Percentiles rank a stretch among this genome's conserved stretches.
Evolutionary conservation across 1,140 invertebrate genomes (phyloP).

Genomic region (Hydropsyche tenuis): DNA sequence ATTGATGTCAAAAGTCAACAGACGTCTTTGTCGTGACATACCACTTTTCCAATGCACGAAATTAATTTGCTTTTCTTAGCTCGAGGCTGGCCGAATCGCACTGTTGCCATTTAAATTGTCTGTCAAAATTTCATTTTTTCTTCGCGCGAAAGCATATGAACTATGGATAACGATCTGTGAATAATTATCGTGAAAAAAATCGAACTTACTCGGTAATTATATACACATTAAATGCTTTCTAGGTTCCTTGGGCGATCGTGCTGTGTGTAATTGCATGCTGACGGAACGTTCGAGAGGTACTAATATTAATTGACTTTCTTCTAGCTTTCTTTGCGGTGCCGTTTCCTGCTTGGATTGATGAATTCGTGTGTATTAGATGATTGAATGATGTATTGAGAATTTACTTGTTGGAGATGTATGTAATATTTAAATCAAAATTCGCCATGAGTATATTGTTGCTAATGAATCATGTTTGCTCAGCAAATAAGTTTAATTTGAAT

Average conservation of each 20-base stretch:
- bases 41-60: constrained; percentile 12
- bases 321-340: not conserved
- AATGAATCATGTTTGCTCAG: no score
- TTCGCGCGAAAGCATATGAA: not conserved
- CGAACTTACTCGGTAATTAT: constrained; percentile 5
- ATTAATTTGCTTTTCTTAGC: not conserved
- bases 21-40: constrained; percentile 14
- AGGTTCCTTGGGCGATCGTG: constrained; percentile 21
- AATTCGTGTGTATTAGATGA: no score
- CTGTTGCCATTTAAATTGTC: not conserved
- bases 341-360: not conserved
- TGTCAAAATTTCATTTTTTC: constrained; percentile 8
- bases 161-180: constrained; percentile 12
- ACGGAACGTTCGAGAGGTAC: no score
- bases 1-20: constrained; percentile 23
- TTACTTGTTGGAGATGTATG: no score
- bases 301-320: constrained; percentile 7
- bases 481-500: no score
- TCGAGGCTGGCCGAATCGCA: not conserved
- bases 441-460: no score
- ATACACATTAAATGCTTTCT: constrained; percentile 15
- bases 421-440: no score
- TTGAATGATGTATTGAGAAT: no score
- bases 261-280: constrained; percentile 8
- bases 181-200: constrained; percentile 1